These are phyloP conservation scores for Anadara kagoshimensis DNA, from an alignment of 1,140 invertebrate species.

Conservation along the genomic window DNA sequence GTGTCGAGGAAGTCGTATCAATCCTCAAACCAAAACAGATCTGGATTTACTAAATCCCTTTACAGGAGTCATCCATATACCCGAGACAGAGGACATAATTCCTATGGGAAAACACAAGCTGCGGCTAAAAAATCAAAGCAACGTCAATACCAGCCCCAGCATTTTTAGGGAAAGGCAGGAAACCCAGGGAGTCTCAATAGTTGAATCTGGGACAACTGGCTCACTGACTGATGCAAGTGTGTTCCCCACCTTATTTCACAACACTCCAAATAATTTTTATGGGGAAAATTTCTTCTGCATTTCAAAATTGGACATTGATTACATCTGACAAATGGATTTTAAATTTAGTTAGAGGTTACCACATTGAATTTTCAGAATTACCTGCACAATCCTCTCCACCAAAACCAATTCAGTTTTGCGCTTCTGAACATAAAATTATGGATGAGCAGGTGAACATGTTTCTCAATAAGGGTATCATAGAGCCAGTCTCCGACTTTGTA, in stretches of 20 bases:
- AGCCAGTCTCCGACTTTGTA: background rate
- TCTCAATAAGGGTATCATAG: constrained; percentile 9
- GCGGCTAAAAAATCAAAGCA: background rate
- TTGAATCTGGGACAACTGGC: background rate
- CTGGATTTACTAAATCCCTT: no score
- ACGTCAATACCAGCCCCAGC: background rate
- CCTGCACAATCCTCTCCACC: background rate
- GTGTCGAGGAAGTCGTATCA: no score
- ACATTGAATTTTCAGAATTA: constrained; percentile 10
- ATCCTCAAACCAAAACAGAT: no score
- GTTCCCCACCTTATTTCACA: no score
- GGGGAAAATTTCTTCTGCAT: background rate
- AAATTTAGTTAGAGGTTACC: constrained; percentile 17
- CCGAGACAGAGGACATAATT: no score
- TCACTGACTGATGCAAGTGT: no score
- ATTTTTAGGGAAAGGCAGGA: background rate
- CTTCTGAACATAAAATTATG: background rate
- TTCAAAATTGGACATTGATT: constrained; percentile 17
- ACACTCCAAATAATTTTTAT: constrained; percentile 1
- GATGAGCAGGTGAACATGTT: constrained; percentile 15
- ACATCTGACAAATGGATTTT: constrained; percentile 31
- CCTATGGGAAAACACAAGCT: no score
- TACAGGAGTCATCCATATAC: no score
- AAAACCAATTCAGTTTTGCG: constrained; percentile 4
- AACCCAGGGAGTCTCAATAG: background rate